Base-by-base conservation (phyloP, 2,113 vertebrate genomes). In the Lamprotornis superbus region DNA sequence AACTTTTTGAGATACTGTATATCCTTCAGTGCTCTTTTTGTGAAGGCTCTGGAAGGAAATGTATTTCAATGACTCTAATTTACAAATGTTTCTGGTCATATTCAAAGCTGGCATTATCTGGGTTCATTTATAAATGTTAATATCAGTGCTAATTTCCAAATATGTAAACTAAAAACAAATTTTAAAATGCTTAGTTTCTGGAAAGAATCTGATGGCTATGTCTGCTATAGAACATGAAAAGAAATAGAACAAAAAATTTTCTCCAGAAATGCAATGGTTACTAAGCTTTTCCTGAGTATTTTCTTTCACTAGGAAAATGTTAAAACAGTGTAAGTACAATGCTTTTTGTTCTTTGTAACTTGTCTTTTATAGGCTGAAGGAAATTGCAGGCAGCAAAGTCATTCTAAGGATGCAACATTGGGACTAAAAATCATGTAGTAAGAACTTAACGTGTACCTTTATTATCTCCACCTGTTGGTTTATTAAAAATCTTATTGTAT, bases 391-490 rank as follows among this genome's bases (percentile, higher is more conserved):
- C 52, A 87, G 19, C 0, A 3, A 80, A 87, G 60, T 59, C 28
- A 25, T 74, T 37, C 40, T 65, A 65, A 64, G 17, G 28, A 63
- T 75, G 30, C 15, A 61, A 61, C 35, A 19, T 0, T 90, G 33
- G 22, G 28, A 75, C 28, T 60, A 67, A 83, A 88, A 64, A 27
- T 42, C 19, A 33, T 67, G 7, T 94, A 75, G 21, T 64, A 70
- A 64, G 44, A 89, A 78, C 22, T 44, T 82, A 50, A 89, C 69
- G 82, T 86, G 28, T 91, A 73, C 44, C 35, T 90, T 89, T 86
- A 84, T 90, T 90, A 68, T 92, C 64, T 90, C 64, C 73, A 94
- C 64, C 80, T 91, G 64, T 89, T 91, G 28, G 24, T 81, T 95
- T 92, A 87, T 94, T 91, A 78, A 92, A 94, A 89, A 53, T 90